Conservation (phyloP, 2,888 invertebrate species). For the Spisula solida region DNA sequence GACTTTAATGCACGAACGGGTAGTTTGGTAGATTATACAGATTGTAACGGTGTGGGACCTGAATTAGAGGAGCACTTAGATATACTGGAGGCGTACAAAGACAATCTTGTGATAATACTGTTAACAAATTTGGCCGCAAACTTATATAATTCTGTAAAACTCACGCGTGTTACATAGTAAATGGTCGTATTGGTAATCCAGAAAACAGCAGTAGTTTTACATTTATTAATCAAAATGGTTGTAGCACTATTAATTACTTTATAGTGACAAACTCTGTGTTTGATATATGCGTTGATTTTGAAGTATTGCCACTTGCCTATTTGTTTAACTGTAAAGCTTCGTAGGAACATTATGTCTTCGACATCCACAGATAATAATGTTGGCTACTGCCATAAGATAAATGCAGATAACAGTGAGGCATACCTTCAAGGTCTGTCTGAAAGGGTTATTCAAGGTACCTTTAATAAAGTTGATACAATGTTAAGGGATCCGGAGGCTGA, state of each 20-base stretch:
- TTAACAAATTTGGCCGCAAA: conserved; percentile 33
- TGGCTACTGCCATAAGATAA: no score
- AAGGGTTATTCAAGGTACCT: no score
- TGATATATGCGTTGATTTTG: neutral
- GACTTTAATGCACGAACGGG: neutral
- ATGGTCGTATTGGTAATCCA: conserved; percentile 26
- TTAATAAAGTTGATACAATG: no score
- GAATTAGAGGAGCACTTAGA: conserved; percentile 21
- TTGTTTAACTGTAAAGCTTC: no score
- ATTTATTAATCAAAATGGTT: conserved; percentile 38
- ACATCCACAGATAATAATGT: no score
- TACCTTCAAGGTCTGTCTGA: no score
- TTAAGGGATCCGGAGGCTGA: no score
- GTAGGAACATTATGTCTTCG: no score
- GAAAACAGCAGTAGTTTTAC: conserved; percentile 10
- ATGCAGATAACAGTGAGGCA: no score
- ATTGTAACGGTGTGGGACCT: neutral
- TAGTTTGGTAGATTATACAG: conserved; percentile 22
- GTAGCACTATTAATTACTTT: conserved; percentile 43
- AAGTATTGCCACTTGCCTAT: neutral
- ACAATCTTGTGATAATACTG: conserved; percentile 6
- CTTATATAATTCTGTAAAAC: conserved; percentile 30
- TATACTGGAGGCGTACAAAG: conserved; percentile 26
- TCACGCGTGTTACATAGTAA: conserved; percentile 31
- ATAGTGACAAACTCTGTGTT: conserved; percentile 26